phyloP scores from a whole-genome alignment of 2,888 invertebrate genomes.

The Dolichomitus sp. region DNA sequence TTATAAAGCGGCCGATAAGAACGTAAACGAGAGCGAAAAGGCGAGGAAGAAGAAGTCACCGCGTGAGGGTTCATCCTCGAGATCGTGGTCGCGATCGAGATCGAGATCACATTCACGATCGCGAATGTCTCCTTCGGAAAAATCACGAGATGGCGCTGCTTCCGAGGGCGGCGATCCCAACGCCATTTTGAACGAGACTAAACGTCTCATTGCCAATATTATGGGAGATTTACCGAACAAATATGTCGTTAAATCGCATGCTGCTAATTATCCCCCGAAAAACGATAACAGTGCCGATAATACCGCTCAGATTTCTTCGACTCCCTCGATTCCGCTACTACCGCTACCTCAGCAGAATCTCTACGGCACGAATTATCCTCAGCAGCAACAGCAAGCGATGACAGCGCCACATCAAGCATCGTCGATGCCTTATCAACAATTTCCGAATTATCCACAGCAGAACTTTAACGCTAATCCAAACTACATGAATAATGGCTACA shows the following conservation, averaged over 20 bases:
- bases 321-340: conserved; percentile 55
- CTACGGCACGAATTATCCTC: conserved; percentile 47
- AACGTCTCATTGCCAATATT: conserved; percentile 89
- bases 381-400: conserved; percentile 49
- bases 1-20: conserved; percentile 92
- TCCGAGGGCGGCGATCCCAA: conserved; percentile 82
- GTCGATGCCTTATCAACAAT: conserved; percentile 60
- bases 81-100: conserved; percentile 80
- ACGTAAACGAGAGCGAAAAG: conserved; percentile 90
- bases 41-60: conserved; percentile 87
- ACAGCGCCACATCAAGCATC: neutral
- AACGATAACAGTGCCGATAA: conserved; percentile 40
- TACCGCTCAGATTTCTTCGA: conserved; percentile 19
- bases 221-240: conserved; percentile 88
- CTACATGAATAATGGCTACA: conserved; percentile 80
- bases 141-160: conserved; percentile 72
- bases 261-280: conserved; percentile 66
- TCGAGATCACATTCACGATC: conserved; percentile 76
- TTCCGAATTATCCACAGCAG: conserved; percentile 71
- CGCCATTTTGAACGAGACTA: conserved; percentile 88
- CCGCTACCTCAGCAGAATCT: conserved; percentile 63
- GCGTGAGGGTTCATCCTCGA: conserved; percentile 76
- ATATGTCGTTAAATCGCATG: conserved; percentile 80
- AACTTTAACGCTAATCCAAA: conserved; percentile 22
- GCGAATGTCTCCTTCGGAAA: conserved; percentile 69